A percentile compares a stretch with the other conserved stretches of the same genome.
phyloP scores from a whole-genome alignment of 35 echinoderm and acorn worm genomes.

The Lytechinus pictus region DNA sequence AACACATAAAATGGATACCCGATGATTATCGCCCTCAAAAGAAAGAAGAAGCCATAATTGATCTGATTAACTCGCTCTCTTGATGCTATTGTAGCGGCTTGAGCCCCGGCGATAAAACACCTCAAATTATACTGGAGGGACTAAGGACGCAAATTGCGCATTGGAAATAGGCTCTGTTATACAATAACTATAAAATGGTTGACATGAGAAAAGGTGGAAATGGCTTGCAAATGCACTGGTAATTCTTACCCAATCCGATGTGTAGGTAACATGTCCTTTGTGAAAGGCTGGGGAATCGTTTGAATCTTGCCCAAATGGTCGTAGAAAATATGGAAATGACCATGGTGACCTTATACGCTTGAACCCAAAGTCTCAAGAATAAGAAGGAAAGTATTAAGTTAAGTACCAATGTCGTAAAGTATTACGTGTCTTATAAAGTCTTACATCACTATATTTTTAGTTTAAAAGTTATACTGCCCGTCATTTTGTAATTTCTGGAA shows the following conservation, averaged over 20 bases:
- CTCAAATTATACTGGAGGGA: not conserved
- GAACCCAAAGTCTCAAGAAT: not conserved
- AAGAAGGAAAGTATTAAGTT: not conserved
- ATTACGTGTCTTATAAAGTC: not conserved
- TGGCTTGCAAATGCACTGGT: not conserved
- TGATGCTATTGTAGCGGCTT: constrained; percentile 26
- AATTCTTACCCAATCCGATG: not conserved
- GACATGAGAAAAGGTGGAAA: not conserved
- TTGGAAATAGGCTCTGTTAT: not conserved
- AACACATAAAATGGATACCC: constrained; percentile 11
- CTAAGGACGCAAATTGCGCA: not conserved
- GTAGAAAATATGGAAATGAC: not conserved
- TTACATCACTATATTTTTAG: not conserved
- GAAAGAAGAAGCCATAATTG: constrained; percentile 39
- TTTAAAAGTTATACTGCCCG: not conserved
- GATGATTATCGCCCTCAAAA: constrained; percentile 33
- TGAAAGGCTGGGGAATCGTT: not conserved
- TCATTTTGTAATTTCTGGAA: not conserved
- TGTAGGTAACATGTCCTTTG: not conserved
- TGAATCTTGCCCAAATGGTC: not conserved
- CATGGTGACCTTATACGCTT: not conserved
- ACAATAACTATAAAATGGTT: not conserved
- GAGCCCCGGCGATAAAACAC: constrained; percentile 6
- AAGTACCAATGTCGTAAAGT: not conserved
- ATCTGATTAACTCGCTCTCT: constrained; percentile 24